phyloP scores from a whole-genome alignment of 2,113 vertebrate genomes.

The Pseudorectes ferrugineus region DNA sequence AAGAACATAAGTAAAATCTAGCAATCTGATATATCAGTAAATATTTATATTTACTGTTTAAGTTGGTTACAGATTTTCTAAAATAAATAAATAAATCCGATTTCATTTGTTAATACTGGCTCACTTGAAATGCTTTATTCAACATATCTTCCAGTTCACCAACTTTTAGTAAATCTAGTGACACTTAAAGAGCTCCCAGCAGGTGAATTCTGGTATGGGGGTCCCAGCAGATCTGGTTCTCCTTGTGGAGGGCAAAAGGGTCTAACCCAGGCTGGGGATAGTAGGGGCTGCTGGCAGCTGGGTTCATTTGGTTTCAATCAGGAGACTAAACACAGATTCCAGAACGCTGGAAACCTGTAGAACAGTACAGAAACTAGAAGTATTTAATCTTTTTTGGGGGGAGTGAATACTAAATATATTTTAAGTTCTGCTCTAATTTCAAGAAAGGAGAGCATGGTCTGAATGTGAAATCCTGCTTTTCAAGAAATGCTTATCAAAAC shows the following conservation, averaged over 20 bases:
- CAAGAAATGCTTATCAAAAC: not conserved
- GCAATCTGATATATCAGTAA: not conserved
- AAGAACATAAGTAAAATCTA: not conserved
- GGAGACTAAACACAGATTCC: not conserved
- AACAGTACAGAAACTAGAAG: not conserved
- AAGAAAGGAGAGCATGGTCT: not conserved
- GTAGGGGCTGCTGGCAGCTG: not conserved
- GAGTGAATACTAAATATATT: not conserved
- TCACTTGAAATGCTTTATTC: not conserved
- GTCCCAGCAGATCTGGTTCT: not conserved
- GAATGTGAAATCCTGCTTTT: not conserved
- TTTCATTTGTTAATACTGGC: not conserved
- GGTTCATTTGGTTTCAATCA: not conserved
- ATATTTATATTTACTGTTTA: not conserved
- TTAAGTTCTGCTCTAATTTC: not conserved
- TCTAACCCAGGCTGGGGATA: not conserved
- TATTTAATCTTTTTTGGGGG: accelerated
- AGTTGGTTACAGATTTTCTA: not conserved
- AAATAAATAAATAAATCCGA: too few relatives aligned
- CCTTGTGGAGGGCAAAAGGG: not conserved
- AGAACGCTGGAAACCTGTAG: not conserved
- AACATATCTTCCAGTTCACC: not conserved
- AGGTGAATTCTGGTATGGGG: not conserved
- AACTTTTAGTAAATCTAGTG: not conserved
- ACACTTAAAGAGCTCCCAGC: not conserved